These are phyloP conservation scores for Caenorhabditis panamensis DNA, from an alignment of 2,888 invertebrate species.

Conservation along the genomic window DNA sequence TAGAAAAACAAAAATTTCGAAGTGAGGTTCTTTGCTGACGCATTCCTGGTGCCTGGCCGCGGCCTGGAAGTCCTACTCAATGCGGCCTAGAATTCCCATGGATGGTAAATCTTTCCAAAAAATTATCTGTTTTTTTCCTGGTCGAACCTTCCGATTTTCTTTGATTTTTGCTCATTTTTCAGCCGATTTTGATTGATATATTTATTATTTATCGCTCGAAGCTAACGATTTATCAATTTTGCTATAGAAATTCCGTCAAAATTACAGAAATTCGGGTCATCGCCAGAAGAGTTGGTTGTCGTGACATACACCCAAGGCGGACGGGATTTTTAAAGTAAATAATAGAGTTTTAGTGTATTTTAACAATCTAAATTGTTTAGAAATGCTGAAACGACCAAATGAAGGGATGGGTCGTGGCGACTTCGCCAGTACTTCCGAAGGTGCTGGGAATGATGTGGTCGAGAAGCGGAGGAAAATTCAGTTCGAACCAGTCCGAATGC, in stretches of 20 bases:
- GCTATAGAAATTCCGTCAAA: not conserved
- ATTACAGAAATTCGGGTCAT: not conserved
- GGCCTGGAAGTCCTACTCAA: not conserved
- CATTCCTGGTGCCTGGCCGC: not conserved
- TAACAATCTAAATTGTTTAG: not conserved
- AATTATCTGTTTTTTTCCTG: not conserved
- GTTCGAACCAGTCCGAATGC: constrained; percentile 78
- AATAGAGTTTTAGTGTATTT: no score
- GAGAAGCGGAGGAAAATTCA: constrained; percentile 63
- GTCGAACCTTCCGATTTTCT: not conserved
- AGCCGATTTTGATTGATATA: no score
- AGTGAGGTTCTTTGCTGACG: not conserved
- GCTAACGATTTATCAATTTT: no score
- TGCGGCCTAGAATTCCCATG: not conserved
- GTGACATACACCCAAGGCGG: not conserved
- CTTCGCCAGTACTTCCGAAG: not conserved
- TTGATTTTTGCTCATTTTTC: no score
- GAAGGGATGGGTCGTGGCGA: constrained; percentile 52
- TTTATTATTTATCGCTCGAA: no score
- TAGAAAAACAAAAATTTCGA: no score
- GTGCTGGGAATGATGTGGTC: constrained; percentile 24
- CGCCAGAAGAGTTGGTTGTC: not conserved
- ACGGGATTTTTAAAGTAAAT: not conserved
- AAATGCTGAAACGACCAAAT: constrained; percentile 58
- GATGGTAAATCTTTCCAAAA: not conserved